phyloP scores from a whole-genome alignment of 2,113 vertebrate species.

The Lophochroa leadbeateri region DNA sequence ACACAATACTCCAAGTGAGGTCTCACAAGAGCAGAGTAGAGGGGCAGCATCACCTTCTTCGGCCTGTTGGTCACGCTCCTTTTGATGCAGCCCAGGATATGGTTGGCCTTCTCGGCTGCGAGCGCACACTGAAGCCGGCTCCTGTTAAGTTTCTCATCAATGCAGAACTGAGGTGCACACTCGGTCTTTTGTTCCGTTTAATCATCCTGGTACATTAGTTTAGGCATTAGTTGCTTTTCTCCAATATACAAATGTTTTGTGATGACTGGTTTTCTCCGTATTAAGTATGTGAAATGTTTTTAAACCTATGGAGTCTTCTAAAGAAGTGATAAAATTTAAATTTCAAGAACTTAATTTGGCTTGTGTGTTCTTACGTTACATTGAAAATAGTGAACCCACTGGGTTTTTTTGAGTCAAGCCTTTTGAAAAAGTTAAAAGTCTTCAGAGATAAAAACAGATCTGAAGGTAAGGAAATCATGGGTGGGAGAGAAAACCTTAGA shows the following conservation, averaged over 20 bases:
- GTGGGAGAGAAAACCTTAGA: constrained; percentile 16
- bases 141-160: background rate
- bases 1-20: no score
- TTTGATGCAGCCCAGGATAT: no score
- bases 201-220: background rate
- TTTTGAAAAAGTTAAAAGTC: constrained; percentile 10
- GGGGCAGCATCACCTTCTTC: background rate
- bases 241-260: background rate
- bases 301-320: background rate
- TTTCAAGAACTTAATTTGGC: background rate
- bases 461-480: constrained; percentile 7
- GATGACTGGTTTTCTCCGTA: background rate
- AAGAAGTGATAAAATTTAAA: background rate
- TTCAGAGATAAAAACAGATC: background rate
- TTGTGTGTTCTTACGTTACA: background rate
- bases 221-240: background rate
- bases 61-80: background rate
- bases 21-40: no score
- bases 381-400: background rate
- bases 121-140: background rate
- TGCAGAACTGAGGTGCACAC: background rate
- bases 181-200: background rate
- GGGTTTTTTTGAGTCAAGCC: background rate
- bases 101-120: background rate
- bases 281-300: background rate